phyloP scores from a whole-genome alignment of 2,797 vertebrate genomes.

The Cetoscarus ocellatus region DNA sequence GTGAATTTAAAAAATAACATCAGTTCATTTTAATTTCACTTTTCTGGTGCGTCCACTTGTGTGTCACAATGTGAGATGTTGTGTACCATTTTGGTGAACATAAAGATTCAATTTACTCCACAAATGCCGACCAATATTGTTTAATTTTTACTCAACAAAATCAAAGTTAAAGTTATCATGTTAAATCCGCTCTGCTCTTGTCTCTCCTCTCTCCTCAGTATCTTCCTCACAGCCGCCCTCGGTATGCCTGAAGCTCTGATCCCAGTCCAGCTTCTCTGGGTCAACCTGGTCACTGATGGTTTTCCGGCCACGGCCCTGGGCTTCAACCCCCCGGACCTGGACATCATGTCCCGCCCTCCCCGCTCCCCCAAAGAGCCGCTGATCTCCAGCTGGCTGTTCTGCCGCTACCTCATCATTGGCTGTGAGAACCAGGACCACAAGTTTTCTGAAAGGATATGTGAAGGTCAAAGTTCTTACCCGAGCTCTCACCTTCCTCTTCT shows the following conservation, averaged over 20 bases:
- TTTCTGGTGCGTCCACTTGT: too few species aligned
- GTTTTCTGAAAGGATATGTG: neutral
- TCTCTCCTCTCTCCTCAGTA: conserved; percentile 62
- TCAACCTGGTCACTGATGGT: conserved; percentile 86
- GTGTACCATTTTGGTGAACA: too few species aligned
- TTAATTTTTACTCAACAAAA: too few species aligned
- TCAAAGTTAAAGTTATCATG: too few species aligned
- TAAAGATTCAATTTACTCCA: too few species aligned
- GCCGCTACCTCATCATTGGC: conserved; percentile 87
- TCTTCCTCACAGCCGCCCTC: conserved; percentile 85
- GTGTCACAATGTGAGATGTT: too few species aligned
- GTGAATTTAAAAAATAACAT: too few species aligned
- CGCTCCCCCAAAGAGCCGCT: conserved; percentile 85
- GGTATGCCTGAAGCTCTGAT: conserved; percentile 88
- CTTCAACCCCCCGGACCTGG: conserved; percentile 87
- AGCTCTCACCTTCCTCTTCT: neutral
- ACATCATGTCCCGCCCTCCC: conserved; percentile 87
- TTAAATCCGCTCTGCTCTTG: too few species aligned
- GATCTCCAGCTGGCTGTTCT: conserved; percentile 87
- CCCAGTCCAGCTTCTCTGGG: conserved; percentile 87
- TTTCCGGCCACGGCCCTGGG: conserved; percentile 87
- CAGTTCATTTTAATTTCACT: too few species aligned
- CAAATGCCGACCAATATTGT: too few species aligned
- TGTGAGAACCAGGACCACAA: conserved; percentile 69
- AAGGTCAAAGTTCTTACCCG: neutral